A percentile compares a stretch with the other conserved stretches of the same genome.
Evolutionary conservation across 2,797 vertebrate genomes (phyloP).

Genomic region (Tragopan temminckii): DNA sequence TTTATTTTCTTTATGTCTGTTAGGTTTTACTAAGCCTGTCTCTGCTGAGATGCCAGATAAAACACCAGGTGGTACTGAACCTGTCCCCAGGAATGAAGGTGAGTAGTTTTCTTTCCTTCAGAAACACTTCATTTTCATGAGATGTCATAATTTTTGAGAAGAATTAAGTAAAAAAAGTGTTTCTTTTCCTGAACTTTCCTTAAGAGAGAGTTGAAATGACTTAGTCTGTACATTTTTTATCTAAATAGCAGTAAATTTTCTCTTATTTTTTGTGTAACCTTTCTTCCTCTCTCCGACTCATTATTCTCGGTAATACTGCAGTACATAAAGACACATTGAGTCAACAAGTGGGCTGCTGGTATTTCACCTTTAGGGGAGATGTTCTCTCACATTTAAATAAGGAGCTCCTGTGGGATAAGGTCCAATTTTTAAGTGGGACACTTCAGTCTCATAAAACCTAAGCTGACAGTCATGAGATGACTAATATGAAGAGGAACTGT

Average conservation of each 20-base stretch:
- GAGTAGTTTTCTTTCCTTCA: constrained; percentile 20
- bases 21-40: constrained; percentile 51
- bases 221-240: background rate
- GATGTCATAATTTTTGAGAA: background rate
- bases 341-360: background rate
- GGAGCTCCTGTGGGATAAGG: background rate
- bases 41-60: constrained; percentile 74
- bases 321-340: background rate
- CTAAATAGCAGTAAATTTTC: background rate
- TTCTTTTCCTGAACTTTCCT: background rate
- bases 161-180: background rate
- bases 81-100: constrained; percentile 49
- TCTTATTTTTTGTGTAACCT: background rate
- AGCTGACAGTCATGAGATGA: background rate
- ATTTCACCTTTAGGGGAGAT: background rate
- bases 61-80: constrained; percentile 60
- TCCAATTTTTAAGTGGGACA: background rate
- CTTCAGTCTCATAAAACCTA: background rate
- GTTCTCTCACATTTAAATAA: background rate
- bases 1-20: constrained; percentile 56
- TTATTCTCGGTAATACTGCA: background rate
- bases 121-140: constrained; percentile 20
- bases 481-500: background rate
- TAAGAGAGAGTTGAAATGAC: background rate
- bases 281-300: background rate